Evolutionary conservation across 64 coral and sea anemone species (phyloP).

Genomic region (Montipora cactus): DNA sequence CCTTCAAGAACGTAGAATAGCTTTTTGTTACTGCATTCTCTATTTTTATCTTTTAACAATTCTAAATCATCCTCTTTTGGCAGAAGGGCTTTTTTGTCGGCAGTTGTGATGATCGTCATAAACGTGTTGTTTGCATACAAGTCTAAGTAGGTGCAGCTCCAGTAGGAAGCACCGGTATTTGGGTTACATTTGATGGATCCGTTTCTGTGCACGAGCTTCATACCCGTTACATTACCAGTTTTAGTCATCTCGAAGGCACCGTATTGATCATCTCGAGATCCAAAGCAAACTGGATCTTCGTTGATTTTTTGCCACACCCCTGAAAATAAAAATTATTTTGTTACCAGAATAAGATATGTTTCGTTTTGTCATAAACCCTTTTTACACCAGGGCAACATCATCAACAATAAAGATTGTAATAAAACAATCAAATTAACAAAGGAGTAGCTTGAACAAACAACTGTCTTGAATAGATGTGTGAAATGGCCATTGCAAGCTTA

Average conservation of each 20-base stretch:
- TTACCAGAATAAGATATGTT: too few relatives aligned
- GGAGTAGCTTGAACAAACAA: too few relatives aligned
- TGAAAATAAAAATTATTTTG: too few relatives aligned
- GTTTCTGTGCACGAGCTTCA: slow-evolving; percentile 24
- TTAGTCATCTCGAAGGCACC: neutral
- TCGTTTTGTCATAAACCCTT: too few relatives aligned
- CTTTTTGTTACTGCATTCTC: neutral
- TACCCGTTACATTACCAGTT: neutral
- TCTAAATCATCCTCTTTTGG: neutral
- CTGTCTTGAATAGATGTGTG: too few relatives aligned
- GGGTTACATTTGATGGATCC: neutral
- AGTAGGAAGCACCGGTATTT: neutral
- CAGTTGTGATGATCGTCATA: too few relatives aligned
- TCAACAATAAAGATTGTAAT: too few relatives aligned
- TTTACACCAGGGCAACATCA: too few relatives aligned
- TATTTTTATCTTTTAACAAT: neutral
- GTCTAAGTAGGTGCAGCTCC: neutral
- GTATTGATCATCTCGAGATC: neutral
- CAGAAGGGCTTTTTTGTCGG: neutral
- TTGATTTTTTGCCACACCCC: too few relatives aligned
- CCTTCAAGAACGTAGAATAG: neutral
- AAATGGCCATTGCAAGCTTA: too few relatives aligned
- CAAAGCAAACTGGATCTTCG: too few relatives aligned
- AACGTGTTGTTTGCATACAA: neutral
- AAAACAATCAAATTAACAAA: too few relatives aligned